Base-by-base conservation (phyloP, 2,888 invertebrate genomes). In the Troides helena region DNA sequence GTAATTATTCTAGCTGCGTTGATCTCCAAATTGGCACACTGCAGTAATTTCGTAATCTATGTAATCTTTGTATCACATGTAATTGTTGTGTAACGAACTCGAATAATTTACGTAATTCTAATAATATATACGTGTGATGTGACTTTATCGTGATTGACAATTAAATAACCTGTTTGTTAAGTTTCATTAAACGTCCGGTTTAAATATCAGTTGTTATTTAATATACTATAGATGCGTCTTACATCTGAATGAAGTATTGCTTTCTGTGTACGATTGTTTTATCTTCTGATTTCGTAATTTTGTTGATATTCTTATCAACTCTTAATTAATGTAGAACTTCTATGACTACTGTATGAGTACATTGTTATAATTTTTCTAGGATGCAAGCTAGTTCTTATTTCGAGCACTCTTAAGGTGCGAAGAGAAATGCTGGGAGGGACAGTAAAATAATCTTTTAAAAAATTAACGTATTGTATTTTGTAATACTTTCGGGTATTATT, bases 401-500 rank as follows among this genome's bases (percentile, higher is more conserved):
- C 10, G 10, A 39, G 39, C 39, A 6, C 39, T 46, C 1, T 10
- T 14, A 46, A 46, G 46, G 14, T 14, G 12, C 14, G 46, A 46
- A 46, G 14, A 12, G 46, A 14, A 46, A 46, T 46, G 14, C 39
- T 39, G 10, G 8, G 10, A 39, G 14, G 46, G 14, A 12, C 14
- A 14, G 12, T 12, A 46, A 46, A 46, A 46, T 14, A 46, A 1
- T 46, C 12, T 46, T 46, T 46, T 46, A 46, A 46, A 46, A 46
- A 46, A 69, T 72, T 74, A 79, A 81, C 71, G 82, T 82, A 85
- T 87, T 85, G 86, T 84, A 79, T 83, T 85, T 88, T 88, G 30
- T 92, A 90, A 91, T 92, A 92, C 92, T 90, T 88, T 88, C 80
- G 85, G 70, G 87, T 83, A 85, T 83, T 90, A 90, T 88, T 87